Percentiles rank a stretch among this genome's conserved stretches.
These are phyloP conservation scores for Chloromyia formosa DNA, from an alignment of 2,888 invertebrate genomes.

Conservation along the genomic window DNA sequence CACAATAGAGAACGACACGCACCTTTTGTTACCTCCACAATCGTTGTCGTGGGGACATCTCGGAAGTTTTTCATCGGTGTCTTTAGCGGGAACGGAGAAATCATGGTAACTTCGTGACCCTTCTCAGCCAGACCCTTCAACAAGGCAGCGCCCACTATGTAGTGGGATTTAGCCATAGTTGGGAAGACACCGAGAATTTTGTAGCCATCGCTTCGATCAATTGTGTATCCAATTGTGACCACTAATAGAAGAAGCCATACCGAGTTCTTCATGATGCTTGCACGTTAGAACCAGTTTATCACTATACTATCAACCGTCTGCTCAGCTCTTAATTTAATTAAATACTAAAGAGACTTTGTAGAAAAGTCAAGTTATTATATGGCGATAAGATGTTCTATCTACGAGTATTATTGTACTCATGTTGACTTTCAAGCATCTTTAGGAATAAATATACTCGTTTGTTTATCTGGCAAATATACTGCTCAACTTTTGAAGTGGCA, in stretches of 20 bases:
- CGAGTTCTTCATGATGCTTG: background rate
- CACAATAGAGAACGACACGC: background rate
- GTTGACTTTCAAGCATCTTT: too few relatives aligned
- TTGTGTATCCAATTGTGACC: background rate
- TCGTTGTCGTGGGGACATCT: constrained; percentile 51
- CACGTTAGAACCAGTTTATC: background rate
- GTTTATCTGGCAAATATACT: too few relatives aligned
- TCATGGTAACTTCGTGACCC: constrained; percentile 59
- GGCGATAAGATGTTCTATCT: too few relatives aligned
- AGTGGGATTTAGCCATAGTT: constrained; percentile 53
- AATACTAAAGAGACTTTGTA: too few relatives aligned
- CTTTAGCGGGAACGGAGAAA: constrained; percentile 53
- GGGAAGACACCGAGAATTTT: constrained; percentile 32
- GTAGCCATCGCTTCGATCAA: constrained; percentile 12
- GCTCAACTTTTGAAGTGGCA: too few relatives aligned
- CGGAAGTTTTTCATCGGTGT: constrained; percentile 35
- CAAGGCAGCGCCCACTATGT: constrained; percentile 58
- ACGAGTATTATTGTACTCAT: too few relatives aligned
- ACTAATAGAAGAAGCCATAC: background rate
- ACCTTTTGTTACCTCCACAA: constrained; percentile 40
- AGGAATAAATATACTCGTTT: too few relatives aligned
- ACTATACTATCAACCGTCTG: too few relatives aligned
- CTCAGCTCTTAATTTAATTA: too few relatives aligned
- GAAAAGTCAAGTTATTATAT: too few relatives aligned
- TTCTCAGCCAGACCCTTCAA: constrained; percentile 57